Base-by-base conservation (phyloP, 2,888 invertebrate species). In the Brachycybe producta region DNA sequence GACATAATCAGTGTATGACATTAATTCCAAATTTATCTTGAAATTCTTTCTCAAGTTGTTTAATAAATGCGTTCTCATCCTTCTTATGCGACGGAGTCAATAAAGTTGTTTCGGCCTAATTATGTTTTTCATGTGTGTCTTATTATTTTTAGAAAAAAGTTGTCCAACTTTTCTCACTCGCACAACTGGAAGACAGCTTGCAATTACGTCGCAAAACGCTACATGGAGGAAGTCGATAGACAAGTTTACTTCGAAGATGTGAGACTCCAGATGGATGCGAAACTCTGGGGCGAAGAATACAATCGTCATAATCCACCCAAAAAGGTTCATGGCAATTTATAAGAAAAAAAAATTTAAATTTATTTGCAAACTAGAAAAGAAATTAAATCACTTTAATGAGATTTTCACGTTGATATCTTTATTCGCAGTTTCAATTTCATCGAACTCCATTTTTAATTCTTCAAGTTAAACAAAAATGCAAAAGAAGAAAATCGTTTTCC, bases 251-350 rank as follows among this genome's bases (percentile, higher is more conserved):
- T 73, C 62, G 71, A 73, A 53, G 75, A 75, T 61, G 74, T 75
- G 28, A 66, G 66, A 52, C 64, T 75, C n/a, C 75, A 75, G 62
- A 74, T 74, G 73, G 73, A 75, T 61, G 73, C 74, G 26, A 75
- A 75, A 58, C 62, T 75, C 38, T 75, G 75, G 75, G 73, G 72
- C 8, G 74, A 74, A 59, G 74, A 75, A 58, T 75, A 67, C 64
- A 74, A 73, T 59, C 60, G 74, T 38, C 73, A 74, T 57, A 73
- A 73, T 58, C 75, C 75, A 35, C 75, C 75, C 5, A 75, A 75
- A 59, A 74, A 75, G 65, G 73, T 71, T 56, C 26, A 43, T n/a
- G n/a, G n/a, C n/a, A n/a, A n/a, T n/a, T n/a, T n/a, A n/a, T n/a
- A n/a, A n/a, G 26, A 24, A 5, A 5, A 8, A 8, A 11, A 44